Evolutionary conservation across 2,888 invertebrate genomes (phyloP), one percentile per base, ranked within the genome.

Genomic region (Belgica antarctica): DNA sequence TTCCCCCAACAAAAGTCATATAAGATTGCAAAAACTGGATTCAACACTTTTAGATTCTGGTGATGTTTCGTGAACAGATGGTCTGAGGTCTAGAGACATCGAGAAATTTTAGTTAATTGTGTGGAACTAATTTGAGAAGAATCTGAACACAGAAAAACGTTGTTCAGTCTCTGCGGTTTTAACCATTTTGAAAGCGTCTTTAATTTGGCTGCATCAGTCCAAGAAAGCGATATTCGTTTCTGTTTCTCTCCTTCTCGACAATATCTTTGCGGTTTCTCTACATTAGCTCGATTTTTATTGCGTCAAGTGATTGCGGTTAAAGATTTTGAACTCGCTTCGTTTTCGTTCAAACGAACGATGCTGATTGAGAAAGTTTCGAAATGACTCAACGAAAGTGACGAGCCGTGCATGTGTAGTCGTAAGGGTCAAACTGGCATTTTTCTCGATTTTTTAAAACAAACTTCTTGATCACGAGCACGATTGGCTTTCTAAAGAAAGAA

Each of bases 291-390:
- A 52, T 66, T 66, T 61, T 66, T 66, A 66, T 66, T 66, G 47
- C 65, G 65, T 66, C 65, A 66, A 66, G 65, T 66, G 65, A 66
- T 66, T 66, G 65, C 47, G 65, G 65, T 66, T 66, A 47, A 52
- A 52, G 52, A 17, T 52, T 7, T 52, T 52, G 52, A 52, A 52
- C 52, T 52, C 52, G 17, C 22, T 52, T 52, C 17, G 17, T 22
- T 22, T 52, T 52, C 52, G n/a, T n/a, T n/a, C n/a, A n/a, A n/a
- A n/a, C n/a, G n/a, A n/a, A n/a, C n/a, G 52, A 52, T 8, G n/a
- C 52, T 52, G 52, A 52, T 52, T 52, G 52, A 52, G 52, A 52
- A 52, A 52, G 52, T 52, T 52, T 52, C 10, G 17, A 52, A n/a
- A 22, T 52, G 52, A 52, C 52, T 52, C 52, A 52, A 52, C 52